Percentiles rank a stretch among this genome's conserved stretches.
phyloP scores from a whole-genome alignment of 2,113 vertebrate species.

The Corvus moneduloides region DNA sequence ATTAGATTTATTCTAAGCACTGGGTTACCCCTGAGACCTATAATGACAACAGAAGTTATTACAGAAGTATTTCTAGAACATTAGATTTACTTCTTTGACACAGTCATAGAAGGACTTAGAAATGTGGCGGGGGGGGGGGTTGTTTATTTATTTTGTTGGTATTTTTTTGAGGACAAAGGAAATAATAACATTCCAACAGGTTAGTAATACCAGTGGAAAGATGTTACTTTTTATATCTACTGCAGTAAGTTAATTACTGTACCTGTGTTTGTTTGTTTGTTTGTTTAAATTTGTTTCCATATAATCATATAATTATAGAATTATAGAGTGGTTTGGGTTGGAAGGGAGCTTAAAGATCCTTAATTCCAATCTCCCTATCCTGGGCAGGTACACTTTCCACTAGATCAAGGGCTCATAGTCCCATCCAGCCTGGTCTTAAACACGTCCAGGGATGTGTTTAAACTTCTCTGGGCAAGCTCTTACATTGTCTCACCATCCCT shows the following conservation, averaged over 20 bases:
- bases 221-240: background rate
- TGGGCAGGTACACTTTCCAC: background rate
- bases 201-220: background rate
- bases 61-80: background rate
- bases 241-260: background rate
- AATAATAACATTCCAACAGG: background rate
- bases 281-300: background rate
- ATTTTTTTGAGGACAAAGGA: background rate
- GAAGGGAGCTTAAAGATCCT: background rate
- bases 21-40: background rate
- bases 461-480: background rate
- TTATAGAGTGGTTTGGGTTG: background rate
- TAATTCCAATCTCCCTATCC: background rate
- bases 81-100: background rate
- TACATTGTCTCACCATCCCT: background rate
- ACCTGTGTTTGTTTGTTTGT: background rate
- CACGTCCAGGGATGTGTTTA: fast-evolving
- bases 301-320: background rate
- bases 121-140: background rate
- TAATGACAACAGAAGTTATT: background rate
- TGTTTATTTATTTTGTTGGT: background rate
- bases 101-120: background rate
- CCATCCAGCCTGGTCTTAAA: background rate
- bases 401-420: background rate
- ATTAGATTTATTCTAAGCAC: background rate